Evolutionary conservation across 2,888 invertebrate species (phyloP).

Genomic region (Cheilosia pagana): DNA sequence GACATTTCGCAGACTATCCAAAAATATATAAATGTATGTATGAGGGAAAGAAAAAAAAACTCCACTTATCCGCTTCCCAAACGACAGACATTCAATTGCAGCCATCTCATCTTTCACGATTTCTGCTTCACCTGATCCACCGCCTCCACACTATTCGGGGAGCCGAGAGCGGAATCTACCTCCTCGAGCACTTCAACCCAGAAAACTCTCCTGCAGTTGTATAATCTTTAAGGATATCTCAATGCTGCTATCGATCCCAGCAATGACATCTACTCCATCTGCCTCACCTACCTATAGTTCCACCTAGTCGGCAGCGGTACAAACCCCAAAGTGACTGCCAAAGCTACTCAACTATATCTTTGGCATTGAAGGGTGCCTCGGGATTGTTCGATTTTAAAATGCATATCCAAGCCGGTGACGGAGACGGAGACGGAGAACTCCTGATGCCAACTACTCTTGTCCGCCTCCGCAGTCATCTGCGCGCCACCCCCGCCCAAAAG

Average conservation of each 20-base stretch:
- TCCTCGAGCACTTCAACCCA: slow-evolving; percentile 15
- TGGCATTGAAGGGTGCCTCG: slow-evolving; percentile 57
- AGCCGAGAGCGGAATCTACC: not conserved
- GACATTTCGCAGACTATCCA: slow-evolving; percentile 28
- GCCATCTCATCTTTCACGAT: slow-evolving; percentile 41
- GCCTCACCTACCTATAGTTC: not conserved
- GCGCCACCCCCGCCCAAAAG: slow-evolving; percentile 35
- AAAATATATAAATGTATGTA: not conserved
- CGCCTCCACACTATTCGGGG: not conserved
- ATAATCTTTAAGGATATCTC: slow-evolving; percentile 71
- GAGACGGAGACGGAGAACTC: slow-evolving; percentile 22
- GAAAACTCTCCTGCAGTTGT: slow-evolving; percentile 42
- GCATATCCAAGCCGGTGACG: slow-evolving; percentile 44
- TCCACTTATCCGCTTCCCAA: slow-evolving; percentile 1
- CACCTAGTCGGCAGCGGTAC: slow-evolving; percentile 24
- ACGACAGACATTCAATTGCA: slow-evolving; percentile 60
- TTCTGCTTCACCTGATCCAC: slow-evolving; percentile 30
- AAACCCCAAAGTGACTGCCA: slow-evolving; percentile 74
- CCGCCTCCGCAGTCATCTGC: slow-evolving; percentile 45
- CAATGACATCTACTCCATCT: slow-evolving; percentile 69
- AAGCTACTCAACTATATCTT: slow-evolving; percentile 73
- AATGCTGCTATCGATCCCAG: slow-evolving; percentile 61
- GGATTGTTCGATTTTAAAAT: slow-evolving; percentile 67
- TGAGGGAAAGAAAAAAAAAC: slow-evolving; percentile 12
- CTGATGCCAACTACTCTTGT: slow-evolving; percentile 57